Conservation (phyloP, 2,797 vertebrate species). For the Hydrocynus forskahlii region DNA sequence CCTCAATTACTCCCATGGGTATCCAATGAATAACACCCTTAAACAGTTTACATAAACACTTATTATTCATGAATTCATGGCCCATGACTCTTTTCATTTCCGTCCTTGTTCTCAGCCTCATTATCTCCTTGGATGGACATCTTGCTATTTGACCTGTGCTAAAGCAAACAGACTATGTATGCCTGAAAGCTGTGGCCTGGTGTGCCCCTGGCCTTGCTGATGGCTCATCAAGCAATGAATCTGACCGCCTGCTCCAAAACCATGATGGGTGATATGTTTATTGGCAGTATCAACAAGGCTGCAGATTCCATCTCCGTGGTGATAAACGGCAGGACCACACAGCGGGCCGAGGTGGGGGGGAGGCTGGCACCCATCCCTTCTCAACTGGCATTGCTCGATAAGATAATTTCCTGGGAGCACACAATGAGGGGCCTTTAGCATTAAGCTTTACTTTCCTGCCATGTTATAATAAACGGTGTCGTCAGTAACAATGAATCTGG, state of each 20-base stretch:
- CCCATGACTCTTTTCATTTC: slow-evolving; percentile 54
- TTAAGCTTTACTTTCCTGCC: slow-evolving; percentile 36
- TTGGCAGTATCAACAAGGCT: slow-evolving; percentile 75
- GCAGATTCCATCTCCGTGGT: slow-evolving; percentile 70
- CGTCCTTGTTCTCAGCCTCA: slow-evolving; percentile 56
- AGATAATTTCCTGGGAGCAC: slow-evolving; percentile 60
- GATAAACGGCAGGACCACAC: slow-evolving; percentile 67
- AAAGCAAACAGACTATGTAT: slow-evolving; percentile 71
- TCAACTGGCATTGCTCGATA: slow-evolving; percentile 69
- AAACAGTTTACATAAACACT: slow-evolving; percentile 51
- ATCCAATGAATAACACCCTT: slow-evolving; percentile 26
- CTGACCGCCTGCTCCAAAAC: slow-evolving; percentile 59
- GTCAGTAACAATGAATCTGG: slow-evolving; percentile 60
- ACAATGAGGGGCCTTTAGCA: slow-evolving; percentile 37
- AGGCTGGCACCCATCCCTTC: slow-evolving; percentile 31
- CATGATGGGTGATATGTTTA: slow-evolving; percentile 76
- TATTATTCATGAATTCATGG: slow-evolving; percentile 58
- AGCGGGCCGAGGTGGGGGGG: slow-evolving; percentile 11
- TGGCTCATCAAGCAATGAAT: slow-evolving; percentile 69
- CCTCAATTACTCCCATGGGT: slow-evolving; percentile 35
- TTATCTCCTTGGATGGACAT: slow-evolving; percentile 63
- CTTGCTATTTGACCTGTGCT: slow-evolving; percentile 64
- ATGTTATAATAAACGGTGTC: slow-evolving; percentile 45
- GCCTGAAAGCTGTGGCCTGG: slow-evolving; percentile 61
- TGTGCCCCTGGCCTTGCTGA: slow-evolving; percentile 63